Evolutionary conservation across 2,888 invertebrate species (phyloP).

Genomic region (Cotesia congregata): DNA sequence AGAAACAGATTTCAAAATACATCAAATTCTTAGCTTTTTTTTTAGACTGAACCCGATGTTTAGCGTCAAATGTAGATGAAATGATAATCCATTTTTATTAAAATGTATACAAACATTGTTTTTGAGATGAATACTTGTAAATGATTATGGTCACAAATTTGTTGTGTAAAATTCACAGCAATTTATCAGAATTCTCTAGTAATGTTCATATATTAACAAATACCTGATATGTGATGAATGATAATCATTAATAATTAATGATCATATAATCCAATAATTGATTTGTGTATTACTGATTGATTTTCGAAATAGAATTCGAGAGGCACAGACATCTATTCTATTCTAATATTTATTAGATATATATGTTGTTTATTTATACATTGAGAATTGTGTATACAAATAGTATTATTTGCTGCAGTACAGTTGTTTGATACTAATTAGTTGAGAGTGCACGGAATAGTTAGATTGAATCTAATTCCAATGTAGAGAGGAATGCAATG

Average conservation of each 20-base stretch:
- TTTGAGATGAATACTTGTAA: too few species aligned
- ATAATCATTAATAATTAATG: not conserved
- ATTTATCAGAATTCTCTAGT: too few species aligned
- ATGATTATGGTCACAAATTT: too few species aligned
- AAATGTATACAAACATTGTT: too few species aligned
- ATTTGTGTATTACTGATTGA: not conserved
- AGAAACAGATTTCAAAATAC: too few species aligned
- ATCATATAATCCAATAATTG: not conserved
- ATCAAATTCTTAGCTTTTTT: too few species aligned
- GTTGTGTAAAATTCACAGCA: too few species aligned
- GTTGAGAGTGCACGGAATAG: not conserved
- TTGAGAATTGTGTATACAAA: not conserved
- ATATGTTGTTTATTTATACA: not conserved
- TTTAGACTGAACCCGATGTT: too few species aligned
- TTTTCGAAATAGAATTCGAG: not conserved
- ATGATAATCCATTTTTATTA: too few species aligned
- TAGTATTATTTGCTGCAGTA: not conserved
- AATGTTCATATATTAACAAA: too few species aligned
- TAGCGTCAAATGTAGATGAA: too few species aligned
- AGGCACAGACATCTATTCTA: not conserved
- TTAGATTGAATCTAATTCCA: not conserved
- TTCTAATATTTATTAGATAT: not conserved
- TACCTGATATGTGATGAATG: not conserved
- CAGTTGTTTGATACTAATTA: not conserved
- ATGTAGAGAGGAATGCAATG: not conserved